Evolutionary conservation across 2,888 invertebrate species (phyloP).

Genomic region (Volucella inflata): DNA sequence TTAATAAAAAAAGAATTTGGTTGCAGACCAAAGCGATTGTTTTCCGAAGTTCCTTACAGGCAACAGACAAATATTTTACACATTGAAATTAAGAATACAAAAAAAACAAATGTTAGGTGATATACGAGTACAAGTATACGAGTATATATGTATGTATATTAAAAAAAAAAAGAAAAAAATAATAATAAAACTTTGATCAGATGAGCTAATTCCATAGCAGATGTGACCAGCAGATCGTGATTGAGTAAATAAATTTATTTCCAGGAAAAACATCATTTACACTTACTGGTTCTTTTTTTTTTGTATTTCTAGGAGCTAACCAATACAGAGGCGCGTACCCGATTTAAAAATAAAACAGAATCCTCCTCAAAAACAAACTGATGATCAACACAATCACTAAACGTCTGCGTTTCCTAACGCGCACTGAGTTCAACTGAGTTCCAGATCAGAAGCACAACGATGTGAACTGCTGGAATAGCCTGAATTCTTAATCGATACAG

Average conservation of each 20-base stretch:
- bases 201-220: neutral
- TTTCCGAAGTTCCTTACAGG: no score
- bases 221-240: constrained; percentile 4
- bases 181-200: constrained; percentile 17
- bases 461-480: constrained; percentile 51
- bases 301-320: constrained; percentile 39
- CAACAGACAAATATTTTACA: no score
- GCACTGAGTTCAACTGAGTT: constrained; percentile 50
- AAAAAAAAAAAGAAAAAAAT: neutral
- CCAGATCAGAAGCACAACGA: constrained; percentile 25
- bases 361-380: constrained; percentile 6
- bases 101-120: no score
- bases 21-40: no score
- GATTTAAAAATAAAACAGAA: constrained; percentile 63
- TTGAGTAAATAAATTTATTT: constrained; percentile 19
- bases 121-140: no score
- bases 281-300: constrained; percentile 58
- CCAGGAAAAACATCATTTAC: constrained; percentile 28
- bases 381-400: constrained; percentile 41
- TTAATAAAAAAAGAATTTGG: no score
- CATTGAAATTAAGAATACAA: no score
- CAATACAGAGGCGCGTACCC: constrained; percentile 27
- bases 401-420: constrained; percentile 44
- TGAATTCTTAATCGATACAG: constrained; percentile 54
- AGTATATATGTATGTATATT: no score